These are phyloP conservation scores for Sitobion miscanthi DNA, from an alignment of 1,140 invertebrate genomes.

Conservation along the genomic window DNA sequence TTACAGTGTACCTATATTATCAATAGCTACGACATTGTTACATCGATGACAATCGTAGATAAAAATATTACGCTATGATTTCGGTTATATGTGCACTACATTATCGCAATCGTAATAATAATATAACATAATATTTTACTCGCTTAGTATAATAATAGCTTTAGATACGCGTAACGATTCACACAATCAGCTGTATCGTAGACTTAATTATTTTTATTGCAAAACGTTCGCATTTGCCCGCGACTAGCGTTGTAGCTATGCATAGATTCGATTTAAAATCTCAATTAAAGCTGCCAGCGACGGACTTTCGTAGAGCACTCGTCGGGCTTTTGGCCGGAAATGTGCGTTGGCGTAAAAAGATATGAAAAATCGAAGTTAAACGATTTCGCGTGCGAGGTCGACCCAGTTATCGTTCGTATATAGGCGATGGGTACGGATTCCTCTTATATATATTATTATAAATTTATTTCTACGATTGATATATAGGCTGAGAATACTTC, in stretches of 20 bases:
- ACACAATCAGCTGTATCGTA: background rate
- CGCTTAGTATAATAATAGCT: background rate
- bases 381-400: no score
- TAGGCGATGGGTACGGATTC: background rate
- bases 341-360: no score
- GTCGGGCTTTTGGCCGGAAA: no score
- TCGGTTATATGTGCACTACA: background rate
- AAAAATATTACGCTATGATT: background rate
- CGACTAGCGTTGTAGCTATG: no score
- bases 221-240: background rate
- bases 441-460: background rate
- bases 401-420: background rate
- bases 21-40: background rate
- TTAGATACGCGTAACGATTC: background rate
- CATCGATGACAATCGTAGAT: background rate
- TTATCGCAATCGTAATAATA: background rate
- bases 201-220: slow-evolving; percentile 2
- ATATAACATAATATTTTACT: background rate
- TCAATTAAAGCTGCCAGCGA: background rate
- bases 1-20: background rate
- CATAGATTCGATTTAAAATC: background rate
- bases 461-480: background rate
- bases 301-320: no score
- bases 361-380: no score
- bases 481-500: background rate